Conservation (phyloP, 2,797 vertebrate genomes). For the Valencia hispanica region DNA sequence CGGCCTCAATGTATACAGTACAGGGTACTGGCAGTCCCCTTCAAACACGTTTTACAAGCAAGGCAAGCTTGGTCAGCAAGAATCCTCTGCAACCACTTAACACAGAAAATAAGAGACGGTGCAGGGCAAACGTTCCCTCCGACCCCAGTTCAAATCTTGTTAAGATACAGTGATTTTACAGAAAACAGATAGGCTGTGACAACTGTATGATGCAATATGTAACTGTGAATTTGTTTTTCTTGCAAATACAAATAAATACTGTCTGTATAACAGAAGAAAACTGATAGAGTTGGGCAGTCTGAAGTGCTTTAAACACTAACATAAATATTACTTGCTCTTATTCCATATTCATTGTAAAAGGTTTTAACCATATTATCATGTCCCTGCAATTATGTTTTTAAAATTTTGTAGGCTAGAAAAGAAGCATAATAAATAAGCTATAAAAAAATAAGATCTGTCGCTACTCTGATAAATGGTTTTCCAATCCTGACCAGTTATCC, state of each 20-base stretch:
- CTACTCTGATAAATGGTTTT: not conserved
- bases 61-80: not conserved
- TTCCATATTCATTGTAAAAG: not conserved
- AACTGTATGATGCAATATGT: not conserved
- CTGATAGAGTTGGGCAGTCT: not conserved
- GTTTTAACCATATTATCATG: not conserved
- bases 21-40: not conserved
- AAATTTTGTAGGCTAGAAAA: not conserved
- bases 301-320: not conserved
- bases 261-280: not conserved
- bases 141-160: slow-evolving; percentile 1
- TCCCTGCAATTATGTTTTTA: not conserved
- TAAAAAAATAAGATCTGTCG: not conserved
- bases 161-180: not conserved
- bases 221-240: not conserved
- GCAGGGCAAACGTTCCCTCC: slow-evolving; percentile 2
- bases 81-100: slow-evolving; percentile 14
- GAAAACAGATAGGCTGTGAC: not conserved
- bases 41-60: not conserved
- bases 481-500: not conserved
- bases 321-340: not conserved
- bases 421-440: no score
- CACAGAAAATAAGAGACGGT: slow-evolving; percentile 18
- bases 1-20: not conserved
- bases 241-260: not conserved